Base-by-base conservation (phyloP, 2,888 invertebrate species). In the Coremacera marginata region DNA sequence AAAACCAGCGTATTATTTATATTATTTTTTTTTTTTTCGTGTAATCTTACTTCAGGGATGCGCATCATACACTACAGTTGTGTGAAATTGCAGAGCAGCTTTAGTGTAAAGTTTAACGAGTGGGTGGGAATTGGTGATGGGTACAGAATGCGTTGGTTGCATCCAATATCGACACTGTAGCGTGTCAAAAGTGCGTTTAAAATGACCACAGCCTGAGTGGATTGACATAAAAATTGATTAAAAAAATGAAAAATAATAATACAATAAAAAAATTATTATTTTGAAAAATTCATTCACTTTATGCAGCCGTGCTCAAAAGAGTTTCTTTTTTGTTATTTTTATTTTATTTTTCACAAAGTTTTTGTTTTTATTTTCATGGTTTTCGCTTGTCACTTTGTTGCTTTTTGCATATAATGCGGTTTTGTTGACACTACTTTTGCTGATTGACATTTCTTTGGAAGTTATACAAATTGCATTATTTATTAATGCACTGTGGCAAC, bases 201-300 rank as follows among this genome's bases (percentile, higher is more conserved):
- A 19, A 31, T 51, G 51, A 51, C 27, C 68, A n/a, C 51, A 51
- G n/a, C 37, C 19, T 37, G 37, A n/a, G 27, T 68, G 49, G 9
- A 51, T 51, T 49, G 51, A 27, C 68, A 68, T 68, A 27, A 68
- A 68, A 68, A 51, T 68, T 68, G 68, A 68, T 68, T 68, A 68
- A 68, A 49, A 44, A 44, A 37, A n/a, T 31, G 31, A n/a, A n/a
- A n/a, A n/a, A n/a, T n/a, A n/a, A n/a, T n/a, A n/a, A n/a, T n/a
- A 44, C 2, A 44, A 44, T 1, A 44, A 3, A 44, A 44, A 44
- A 11, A 44, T 1, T 11, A 44, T 2, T 3, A 37, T 49, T 68
- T 49, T 49, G 25, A 49, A 68, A 68, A 68, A 68, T 68, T 68
- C 19, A 68, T 68, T 67, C 60, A 25, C 14, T 60, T 16, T 5